These are phyloP conservation scores for Episyrphus balteatus DNA, from an alignment of 1,140 invertebrate genomes.

Conservation along the genomic window DNA sequence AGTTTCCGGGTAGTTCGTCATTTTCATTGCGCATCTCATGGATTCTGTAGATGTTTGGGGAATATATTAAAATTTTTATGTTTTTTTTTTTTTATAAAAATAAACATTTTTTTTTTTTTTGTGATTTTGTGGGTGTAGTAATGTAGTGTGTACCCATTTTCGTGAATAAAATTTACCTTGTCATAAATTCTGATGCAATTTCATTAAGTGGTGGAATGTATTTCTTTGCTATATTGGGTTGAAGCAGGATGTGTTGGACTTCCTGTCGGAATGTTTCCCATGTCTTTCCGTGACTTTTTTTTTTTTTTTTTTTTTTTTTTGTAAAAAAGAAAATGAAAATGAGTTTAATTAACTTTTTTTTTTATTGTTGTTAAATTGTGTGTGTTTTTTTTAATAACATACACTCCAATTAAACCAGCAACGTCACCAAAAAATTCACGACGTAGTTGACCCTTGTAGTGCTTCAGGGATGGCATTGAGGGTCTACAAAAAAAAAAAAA, in stretches of 20 bases:
- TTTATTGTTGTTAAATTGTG: not conserved
- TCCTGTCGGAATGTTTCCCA: conserved; percentile 71
- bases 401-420: conserved; percentile 69
- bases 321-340: not conserved
- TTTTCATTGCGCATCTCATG: conserved; percentile 52
- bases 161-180: conserved; percentile 43
- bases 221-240: conserved; percentile 61
- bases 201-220: conserved; percentile 61
- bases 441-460: conserved; percentile 63
- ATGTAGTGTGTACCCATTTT: not conserved
- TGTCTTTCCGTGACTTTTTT: conserved; percentile 64
- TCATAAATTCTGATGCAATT: conserved; percentile 59
- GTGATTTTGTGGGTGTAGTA: not conserved
- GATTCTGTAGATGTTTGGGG: conserved; percentile 44
- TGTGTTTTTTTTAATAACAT: conserved; percentile 35
- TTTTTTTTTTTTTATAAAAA: too few species aligned
- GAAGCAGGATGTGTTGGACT: conserved; percentile 72
- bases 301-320: conserved; percentile 9
- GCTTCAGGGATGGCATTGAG: conserved; percentile 64
- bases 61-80: too few species aligned
- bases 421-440: conserved; percentile 62
- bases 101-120: too few species aligned
- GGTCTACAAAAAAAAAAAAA: conserved; percentile 39
- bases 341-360: not conserved
- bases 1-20: conserved; percentile 59